Evolutionary conservation across 2,888 invertebrate species (phyloP).

Genomic region (Pristionchus fissidentatus): DNA sequence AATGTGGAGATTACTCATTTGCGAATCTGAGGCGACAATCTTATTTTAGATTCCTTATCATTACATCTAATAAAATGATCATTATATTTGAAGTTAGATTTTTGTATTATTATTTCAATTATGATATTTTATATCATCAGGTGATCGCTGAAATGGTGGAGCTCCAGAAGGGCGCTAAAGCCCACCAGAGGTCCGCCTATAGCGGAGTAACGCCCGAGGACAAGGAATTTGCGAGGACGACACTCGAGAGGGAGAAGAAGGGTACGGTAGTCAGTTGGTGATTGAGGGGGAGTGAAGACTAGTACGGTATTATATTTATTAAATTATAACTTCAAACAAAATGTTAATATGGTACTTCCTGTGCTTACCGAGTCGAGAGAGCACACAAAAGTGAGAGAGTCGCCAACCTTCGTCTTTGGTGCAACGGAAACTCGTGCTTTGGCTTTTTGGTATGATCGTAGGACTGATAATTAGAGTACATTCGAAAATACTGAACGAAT

Average conservation of each 20-base stretch:
- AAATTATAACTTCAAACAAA: no score
- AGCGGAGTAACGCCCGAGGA: conserved; percentile 30
- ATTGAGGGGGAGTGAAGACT: neutral
- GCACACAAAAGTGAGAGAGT: no score
- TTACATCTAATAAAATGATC: no score
- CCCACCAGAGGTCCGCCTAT: conserved; percentile 11
- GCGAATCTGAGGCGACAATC: no score
- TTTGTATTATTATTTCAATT: neutral
- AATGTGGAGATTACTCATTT: no score
- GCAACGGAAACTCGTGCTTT: neutral
- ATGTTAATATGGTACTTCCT: no score
- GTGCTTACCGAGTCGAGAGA: no score
- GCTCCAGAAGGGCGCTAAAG: neutral
- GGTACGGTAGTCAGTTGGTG: neutral
- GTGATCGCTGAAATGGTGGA: conserved; percentile 25
- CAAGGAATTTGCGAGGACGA: neutral
- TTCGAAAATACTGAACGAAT: no score
- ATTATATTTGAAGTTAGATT: neutral
- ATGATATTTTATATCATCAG: conserved; percentile 1
- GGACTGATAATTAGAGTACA: neutral
- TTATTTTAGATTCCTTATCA: no score
- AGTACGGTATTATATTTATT: no score
- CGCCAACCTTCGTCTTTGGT: no score
- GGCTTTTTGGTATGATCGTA: neutral
- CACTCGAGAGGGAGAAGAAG: conserved; percentile 46